Base-by-base conservation (phyloP, 2,888 invertebrate species). In the Siphlonurus alternatus region DNA sequence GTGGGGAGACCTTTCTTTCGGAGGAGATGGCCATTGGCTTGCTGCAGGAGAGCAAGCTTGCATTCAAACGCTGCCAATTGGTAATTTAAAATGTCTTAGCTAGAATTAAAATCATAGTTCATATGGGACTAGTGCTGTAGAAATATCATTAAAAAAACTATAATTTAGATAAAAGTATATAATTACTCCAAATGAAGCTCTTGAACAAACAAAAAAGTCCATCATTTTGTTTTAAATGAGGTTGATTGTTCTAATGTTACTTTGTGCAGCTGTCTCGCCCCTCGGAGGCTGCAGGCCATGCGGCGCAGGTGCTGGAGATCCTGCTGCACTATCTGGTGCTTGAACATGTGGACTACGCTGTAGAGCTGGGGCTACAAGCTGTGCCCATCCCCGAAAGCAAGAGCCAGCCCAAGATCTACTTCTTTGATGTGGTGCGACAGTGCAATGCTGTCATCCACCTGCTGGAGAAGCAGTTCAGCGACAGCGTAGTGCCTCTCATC, bases 311-410 rank as follows among this genome's bases (percentile, higher is more conserved):
- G 19, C 82, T 94, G 66, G 95, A 96, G 67, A 85, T 90, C 59
- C 74, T 96, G 63, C 78, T 94, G 24, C 89, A 92, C 68, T 88
- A 89, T 72, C 76, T 99, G 20, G 83, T 94, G 70, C 83, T 84
- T 1, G 96, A 99, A 70, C 97, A 97, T 74, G 89, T 98, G 0
- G 95, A 96, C 74, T 99, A 99, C 75, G 98, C 97, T 0, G 77
- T 99, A 2, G 98, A 98, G 73, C 76, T 97, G 59, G 97, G 94
- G 0, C 77, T 97, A 61, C 93, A 92, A 74, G 87, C 88, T 23
- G 88, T 93, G 67, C 93, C 93, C 0, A 86, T 92, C 25, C 88
- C 88, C 0, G 98, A 99, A 75, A 89, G 88, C 69, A 92, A 93
- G 76, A 84, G 85, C 1, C 90, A 91, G 22, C 91, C 89, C 67